Conservation (phyloP, 2,113 vertebrate genomes). For the Leptobrachium leishanense region DNA sequence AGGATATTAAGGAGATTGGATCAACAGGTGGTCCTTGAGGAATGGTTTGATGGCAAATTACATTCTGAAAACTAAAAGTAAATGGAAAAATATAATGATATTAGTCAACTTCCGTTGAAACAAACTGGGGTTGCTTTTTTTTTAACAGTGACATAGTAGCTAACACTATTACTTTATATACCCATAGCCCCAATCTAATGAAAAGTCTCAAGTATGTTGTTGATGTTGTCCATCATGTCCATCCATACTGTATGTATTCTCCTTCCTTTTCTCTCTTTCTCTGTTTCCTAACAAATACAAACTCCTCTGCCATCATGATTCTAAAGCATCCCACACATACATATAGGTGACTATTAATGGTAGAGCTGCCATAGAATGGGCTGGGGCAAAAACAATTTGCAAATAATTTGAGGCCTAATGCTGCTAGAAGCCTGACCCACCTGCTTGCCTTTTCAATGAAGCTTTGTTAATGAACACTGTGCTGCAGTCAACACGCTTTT, state of each 20-base stretch:
- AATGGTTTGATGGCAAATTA: too few species aligned
- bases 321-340: not conserved
- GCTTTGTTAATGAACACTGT: constrained; percentile 18
- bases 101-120: too few species aligned
- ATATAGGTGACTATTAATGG: not conserved
- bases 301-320: constrained; percentile 31
- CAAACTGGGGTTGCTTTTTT: too few species aligned
- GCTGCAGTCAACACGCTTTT: constrained; percentile 40
- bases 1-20: too few species aligned
- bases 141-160: too few species aligned
- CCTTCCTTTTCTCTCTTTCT: constrained; percentile 27
- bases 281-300: constrained; percentile 31
- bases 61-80: too few species aligned
- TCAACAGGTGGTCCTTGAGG: too few species aligned
- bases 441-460: constrained; percentile 52
- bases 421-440: constrained; percentile 61
- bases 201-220: constrained; percentile 32
- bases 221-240: constrained; percentile 27
- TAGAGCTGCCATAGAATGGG: constrained; percentile 43
- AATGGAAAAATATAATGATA: too few species aligned
- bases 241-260: constrained; percentile 39
- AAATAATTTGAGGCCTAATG: constrained; percentile 53
- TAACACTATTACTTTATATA: too few species aligned
- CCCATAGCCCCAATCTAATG: not conserved
- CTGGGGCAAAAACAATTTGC: constrained; percentile 8